Conservation (phyloP, 2,888 invertebrate genomes). For the Stictocephala bisonia region DNA sequence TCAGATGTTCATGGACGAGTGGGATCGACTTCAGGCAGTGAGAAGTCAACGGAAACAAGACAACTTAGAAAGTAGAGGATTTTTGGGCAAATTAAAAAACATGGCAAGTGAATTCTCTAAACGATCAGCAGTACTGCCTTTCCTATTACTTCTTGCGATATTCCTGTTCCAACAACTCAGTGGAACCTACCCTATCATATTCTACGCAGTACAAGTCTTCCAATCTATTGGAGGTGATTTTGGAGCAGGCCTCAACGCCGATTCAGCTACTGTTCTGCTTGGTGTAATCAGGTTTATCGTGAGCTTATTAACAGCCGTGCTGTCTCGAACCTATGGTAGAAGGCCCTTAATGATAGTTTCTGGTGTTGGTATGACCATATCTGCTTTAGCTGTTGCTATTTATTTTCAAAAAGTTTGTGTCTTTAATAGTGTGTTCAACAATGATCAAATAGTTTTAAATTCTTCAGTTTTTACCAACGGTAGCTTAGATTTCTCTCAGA, state of each 20-base stretch:
- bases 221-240: constrained; percentile 66
- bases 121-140: constrained; percentile 68
- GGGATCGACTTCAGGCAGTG: constrained; percentile 52
- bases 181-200: constrained; percentile 70
- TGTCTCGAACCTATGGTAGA: constrained; percentile 67
- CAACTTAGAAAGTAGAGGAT: constrained; percentile 34
- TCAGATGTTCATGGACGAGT: constrained; percentile 52
- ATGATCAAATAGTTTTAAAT: background rate
- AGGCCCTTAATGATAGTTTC: constrained; percentile 67
- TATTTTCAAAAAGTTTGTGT: constrained; percentile 29
- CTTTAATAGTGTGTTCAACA: constrained; percentile 32
- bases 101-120: constrained; percentile 55
- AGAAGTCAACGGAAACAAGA: too few species aligned
- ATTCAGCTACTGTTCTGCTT: constrained; percentile 66
- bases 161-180: constrained; percentile 70
- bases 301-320: constrained; percentile 66
- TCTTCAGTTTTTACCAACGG: too few species aligned
- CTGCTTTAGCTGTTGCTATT: constrained; percentile 53
- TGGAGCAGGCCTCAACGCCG: constrained; percentile 65
- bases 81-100: constrained; percentile 53
- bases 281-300: constrained; percentile 68
- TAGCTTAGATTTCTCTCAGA: background rate
- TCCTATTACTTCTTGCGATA: constrained; percentile 65
- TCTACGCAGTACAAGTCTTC: constrained; percentile 70
- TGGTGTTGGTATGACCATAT: constrained; percentile 68